Percentiles rank a stretch among this genome's conserved stretches.
These are phyloP conservation scores for Chitala chitala DNA, from an alignment of 2,113 vertebrate species.

Conservation along the genomic window DNA sequence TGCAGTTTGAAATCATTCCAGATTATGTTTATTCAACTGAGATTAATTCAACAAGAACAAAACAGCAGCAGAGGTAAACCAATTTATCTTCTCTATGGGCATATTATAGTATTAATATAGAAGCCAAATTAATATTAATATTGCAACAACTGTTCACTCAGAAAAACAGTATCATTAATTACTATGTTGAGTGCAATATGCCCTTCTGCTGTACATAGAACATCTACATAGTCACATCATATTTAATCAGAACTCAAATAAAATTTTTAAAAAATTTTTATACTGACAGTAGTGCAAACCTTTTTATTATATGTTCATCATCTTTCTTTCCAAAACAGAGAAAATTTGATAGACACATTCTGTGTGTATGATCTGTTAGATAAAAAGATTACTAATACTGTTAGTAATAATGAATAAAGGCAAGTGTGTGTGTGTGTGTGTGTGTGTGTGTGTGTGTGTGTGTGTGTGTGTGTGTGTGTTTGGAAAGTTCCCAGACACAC, in stretches of 20 bases:
- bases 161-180: constrained; percentile 20
- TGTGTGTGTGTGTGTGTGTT: too few species aligned
- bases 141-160: neutral
- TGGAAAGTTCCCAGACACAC: too few species aligned
- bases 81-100: constrained; percentile 11
- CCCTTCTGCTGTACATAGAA: neutral
- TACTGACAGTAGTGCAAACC: neutral
- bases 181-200: neutral
- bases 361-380: too few species aligned
- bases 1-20: constrained; percentile 14
- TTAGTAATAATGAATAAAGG: too few species aligned
- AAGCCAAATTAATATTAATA: constrained; percentile 21
- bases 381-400: too few species aligned
- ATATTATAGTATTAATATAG: constrained; percentile 9
- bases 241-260: constrained; percentile 7
- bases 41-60: constrained; percentile 13
- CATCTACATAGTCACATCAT: neutral
- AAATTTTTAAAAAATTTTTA: neutral
- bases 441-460: too few species aligned
- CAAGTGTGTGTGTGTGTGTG: too few species aligned
- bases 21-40: neutral
- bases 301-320: too few species aligned
- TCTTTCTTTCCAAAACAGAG: too few species aligned
- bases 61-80: constrained; percentile 3
- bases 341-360: too few species aligned